These are phyloP conservation scores for Hecatera dysodea DNA, from an alignment of 2,888 invertebrate species.

Conservation along the genomic window DNA sequence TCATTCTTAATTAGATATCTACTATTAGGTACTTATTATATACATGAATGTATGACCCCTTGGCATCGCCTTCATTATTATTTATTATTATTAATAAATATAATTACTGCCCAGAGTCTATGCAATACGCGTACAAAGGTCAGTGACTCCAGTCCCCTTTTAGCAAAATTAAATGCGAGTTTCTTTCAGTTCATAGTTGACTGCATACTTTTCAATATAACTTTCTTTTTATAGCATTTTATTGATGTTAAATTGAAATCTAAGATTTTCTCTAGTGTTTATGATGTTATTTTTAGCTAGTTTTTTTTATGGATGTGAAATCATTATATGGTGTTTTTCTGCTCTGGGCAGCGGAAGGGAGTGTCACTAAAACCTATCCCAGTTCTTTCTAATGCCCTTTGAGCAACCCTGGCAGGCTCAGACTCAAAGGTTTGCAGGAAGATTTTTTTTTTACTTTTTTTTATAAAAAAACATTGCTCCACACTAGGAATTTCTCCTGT, in stretches of 20 bases:
- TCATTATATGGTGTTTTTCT: no score
- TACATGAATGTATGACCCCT: not conserved
- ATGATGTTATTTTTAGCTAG: not conserved
- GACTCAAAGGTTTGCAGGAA: no score
- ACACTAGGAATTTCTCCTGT: no score
- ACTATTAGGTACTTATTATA: no score
- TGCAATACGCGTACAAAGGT: not conserved
- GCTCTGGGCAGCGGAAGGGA: no score
- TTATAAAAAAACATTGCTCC: no score
- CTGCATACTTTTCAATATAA: constrained; percentile 2
- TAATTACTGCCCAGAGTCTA: not conserved
- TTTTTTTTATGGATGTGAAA: no score
- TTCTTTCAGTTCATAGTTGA: constrained; percentile 1
- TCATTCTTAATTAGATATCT: no score
- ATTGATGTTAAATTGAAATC: not conserved
- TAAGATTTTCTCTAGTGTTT: not conserved
- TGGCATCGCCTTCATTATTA: constrained; percentile 7
- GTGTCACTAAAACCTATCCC: no score
- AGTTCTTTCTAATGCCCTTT: no score
- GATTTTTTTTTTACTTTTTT: no score
- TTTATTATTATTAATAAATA: constrained; percentile 1
- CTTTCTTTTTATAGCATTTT: constrained; percentile 20
- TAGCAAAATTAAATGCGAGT: not conserved
- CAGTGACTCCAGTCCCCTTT: not conserved
- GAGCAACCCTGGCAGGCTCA: no score